A percentile compares a stretch with the other conserved stretches of the same genome.
Conservation (phyloP, 1,140 invertebrate species). For the Holotrichia oblita region DNA sequence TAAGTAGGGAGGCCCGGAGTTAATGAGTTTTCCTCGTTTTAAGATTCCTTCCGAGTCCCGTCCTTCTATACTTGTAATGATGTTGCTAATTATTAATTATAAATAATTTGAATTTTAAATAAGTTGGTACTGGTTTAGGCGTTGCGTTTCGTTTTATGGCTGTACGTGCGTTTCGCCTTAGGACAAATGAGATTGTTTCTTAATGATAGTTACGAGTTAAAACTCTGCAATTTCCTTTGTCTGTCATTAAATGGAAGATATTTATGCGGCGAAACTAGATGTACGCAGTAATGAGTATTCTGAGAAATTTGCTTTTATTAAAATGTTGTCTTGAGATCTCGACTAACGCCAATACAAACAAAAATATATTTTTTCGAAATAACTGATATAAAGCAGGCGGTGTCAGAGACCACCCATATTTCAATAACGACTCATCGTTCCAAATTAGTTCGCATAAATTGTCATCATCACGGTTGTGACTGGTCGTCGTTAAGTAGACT, state of each 20-base stretch:
- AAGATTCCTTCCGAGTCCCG: conserved; percentile 10
- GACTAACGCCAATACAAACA: conserved; percentile 17
- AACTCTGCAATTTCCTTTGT: conserved; percentile 12
- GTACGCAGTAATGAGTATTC: no score
- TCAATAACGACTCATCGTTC: conserved; percentile 21
- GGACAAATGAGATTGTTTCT: conserved; percentile 22
- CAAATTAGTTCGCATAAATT: conserved; percentile 36
- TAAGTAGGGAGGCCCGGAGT: not conserved
- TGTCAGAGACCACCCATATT: not conserved
- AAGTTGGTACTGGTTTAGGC: not conserved
- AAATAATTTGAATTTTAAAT: conserved; percentile 32
- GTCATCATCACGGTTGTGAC: conserved; percentile 20
- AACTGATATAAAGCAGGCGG: not conserved
- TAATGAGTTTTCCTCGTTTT: conserved; percentile 26
- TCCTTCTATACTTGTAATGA: not conserved
- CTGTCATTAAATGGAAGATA: not conserved
- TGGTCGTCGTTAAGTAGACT: conserved; percentile 1
- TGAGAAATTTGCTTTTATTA: no score
- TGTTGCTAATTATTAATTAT: conserved; percentile 36
- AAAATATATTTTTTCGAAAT: conserved; percentile 12
- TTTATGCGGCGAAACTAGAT: not conserved
- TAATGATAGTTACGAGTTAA: not conserved
- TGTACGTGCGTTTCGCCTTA: not conserved
- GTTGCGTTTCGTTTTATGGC: not conserved
- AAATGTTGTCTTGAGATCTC: no score